These are phyloP conservation scores for Zoanthus gigantus DNA, from an alignment of 92 coral and sea anemone species.

Conservation along the genomic window DNA sequence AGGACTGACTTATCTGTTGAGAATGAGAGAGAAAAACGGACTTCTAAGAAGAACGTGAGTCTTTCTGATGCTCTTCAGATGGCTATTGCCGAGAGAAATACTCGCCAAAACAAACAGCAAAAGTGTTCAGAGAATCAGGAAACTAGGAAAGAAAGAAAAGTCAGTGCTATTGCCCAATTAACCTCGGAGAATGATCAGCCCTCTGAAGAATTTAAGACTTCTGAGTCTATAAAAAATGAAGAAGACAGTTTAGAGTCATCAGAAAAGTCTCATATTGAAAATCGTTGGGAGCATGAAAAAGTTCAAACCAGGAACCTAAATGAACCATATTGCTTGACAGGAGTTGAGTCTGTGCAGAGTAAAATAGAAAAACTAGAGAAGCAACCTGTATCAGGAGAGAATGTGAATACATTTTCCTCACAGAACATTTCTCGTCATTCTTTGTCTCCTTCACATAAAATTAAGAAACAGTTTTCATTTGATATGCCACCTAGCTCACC, in stretches of 20 bases:
- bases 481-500: constrained; percentile 39
- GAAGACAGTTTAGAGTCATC: constrained; percentile 5
- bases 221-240: not conserved
- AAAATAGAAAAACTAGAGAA: constrained; percentile 26
- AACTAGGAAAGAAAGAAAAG: constrained; percentile 49
- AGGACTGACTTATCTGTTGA: constrained; percentile 9
- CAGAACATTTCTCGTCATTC: constrained; percentile 48
- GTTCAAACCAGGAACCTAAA: constrained; percentile 22
- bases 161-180: constrained; percentile 71
- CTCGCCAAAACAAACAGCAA: constrained; percentile 39
- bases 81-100: constrained; percentile 82
- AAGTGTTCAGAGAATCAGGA: not conserved
- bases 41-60: constrained; percentile 54
- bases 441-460: constrained; percentile 51
- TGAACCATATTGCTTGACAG: constrained; percentile 9
- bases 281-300: constrained; percentile 1
- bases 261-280: not conserved
- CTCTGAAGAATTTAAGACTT: not conserved
- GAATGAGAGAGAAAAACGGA: not conserved
- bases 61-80: constrained; percentile 79
- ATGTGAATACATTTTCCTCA: constrained; percentile 43
- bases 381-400: not conserved
- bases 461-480: constrained; percentile 49
- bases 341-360: constrained; percentile 26
- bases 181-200: not conserved